phyloP scores from a whole-genome alignment of 2,888 invertebrate genomes.

The Andrena haemorrhoa region DNA sequence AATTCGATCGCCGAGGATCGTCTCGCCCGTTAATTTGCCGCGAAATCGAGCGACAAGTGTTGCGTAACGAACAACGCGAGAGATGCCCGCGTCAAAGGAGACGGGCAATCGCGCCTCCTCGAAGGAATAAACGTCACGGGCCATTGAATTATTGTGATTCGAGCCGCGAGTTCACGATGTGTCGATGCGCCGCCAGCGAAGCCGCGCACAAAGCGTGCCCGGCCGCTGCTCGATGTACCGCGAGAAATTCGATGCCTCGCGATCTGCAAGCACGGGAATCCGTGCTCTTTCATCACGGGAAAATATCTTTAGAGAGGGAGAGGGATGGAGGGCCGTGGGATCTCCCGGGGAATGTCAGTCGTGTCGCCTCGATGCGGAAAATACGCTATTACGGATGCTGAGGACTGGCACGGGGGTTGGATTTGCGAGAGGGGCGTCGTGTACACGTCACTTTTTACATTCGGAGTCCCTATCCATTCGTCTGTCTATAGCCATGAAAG shows the following conservation, averaged over 20 bases:
- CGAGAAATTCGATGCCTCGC: constrained; percentile 60
- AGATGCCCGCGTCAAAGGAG: constrained; percentile 1
- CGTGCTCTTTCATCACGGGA: constrained; percentile 33
- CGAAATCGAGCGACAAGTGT: background rate
- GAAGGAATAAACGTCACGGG: constrained; percentile 52
- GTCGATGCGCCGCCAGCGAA: constrained; percentile 34
- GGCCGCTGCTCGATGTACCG: constrained; percentile 60
- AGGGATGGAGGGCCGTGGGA: background rate
- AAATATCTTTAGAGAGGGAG: constrained; percentile 39
- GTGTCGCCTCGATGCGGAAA: constrained; percentile 18
- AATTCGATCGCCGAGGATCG: too few relatives aligned
- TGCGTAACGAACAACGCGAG: constrained; percentile 22
- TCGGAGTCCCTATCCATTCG: background rate
- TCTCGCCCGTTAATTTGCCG: too few relatives aligned
- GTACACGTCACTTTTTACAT: background rate
- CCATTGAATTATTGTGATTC: constrained; percentile 64
- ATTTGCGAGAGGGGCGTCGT: background rate
- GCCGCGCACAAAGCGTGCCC: constrained; percentile 53
- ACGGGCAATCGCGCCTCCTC: constrained; percentile 8
- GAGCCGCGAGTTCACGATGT: constrained; percentile 54
- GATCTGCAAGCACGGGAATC: constrained; percentile 58
- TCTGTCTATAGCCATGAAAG: background rate
- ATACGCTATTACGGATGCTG: constrained; percentile 22
- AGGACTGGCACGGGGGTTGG: background rate
- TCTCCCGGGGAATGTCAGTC: constrained; percentile 17